phyloP scores from a whole-genome alignment of 2,888 invertebrate genomes.

The Tridacna gigas region DNA sequence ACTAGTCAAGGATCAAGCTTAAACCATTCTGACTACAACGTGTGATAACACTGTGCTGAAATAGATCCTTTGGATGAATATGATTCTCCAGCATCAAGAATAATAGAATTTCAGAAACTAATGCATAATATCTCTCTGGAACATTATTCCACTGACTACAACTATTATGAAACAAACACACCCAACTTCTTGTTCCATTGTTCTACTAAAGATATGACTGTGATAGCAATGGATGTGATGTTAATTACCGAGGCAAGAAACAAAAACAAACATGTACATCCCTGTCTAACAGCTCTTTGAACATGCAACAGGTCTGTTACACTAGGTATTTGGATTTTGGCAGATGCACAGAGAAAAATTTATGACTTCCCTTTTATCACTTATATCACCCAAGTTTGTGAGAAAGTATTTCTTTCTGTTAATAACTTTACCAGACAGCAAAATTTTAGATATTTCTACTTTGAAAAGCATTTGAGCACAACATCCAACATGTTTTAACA shows the following conservation, averaged over 20 bases:
- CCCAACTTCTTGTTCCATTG: not conserved
- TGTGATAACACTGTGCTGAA: too few relatives aligned
- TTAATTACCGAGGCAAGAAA: not conserved
- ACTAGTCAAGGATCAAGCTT: too few relatives aligned
- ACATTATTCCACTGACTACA: not conserved
- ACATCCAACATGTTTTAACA: too few relatives aligned
- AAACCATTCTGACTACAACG: too few relatives aligned
- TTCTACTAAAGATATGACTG: not conserved
- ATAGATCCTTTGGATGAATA: too few relatives aligned
- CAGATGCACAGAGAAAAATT: not conserved
- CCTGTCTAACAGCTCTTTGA: not conserved
- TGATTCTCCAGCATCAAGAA: too few relatives aligned
- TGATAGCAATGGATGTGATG: conserved; percentile 3
- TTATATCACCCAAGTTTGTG: not conserved
- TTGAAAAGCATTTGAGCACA: too few relatives aligned
- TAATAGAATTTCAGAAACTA: too few relatives aligned
- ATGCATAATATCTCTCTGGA: too few relatives aligned
- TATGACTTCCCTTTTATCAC: not conserved
- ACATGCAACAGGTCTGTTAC: not conserved
- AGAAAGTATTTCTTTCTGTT: too few relatives aligned
- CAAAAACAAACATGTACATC: conserved; percentile 10
- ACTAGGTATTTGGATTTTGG: conserved; percentile 9
- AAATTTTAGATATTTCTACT: too few relatives aligned
- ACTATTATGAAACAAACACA: not conserved
- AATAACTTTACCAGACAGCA: too few relatives aligned